Evolutionary conservation across 2,888 invertebrate species (phyloP).

Genomic region (Blastobasis adustella): DNA sequence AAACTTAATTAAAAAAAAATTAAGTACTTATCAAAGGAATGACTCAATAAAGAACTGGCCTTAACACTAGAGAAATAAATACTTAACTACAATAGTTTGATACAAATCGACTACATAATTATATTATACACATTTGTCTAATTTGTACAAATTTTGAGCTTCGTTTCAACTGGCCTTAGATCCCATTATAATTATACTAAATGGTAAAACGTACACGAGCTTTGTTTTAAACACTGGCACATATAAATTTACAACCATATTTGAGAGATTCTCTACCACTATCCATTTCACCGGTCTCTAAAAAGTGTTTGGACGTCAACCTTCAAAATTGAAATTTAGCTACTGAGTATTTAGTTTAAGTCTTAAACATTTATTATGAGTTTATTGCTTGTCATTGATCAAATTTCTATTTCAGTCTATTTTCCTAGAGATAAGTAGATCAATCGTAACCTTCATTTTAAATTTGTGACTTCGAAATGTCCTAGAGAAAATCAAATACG

Average conservation of each 20-base stretch:
- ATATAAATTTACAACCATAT: neutral
- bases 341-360: no score
- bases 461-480: no score
- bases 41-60: conserved; percentile 68
- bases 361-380: no score
- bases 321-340: no score
- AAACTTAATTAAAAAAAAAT: conserved; percentile 25
- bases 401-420: no score
- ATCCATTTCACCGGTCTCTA: no score
- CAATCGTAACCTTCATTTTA: no score
- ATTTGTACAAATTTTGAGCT: conserved; percentile 72
- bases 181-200: conserved; percentile 52
- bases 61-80: conserved; percentile 63
- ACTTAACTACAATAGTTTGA: conserved; percentile 33
- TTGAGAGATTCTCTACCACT: no score
- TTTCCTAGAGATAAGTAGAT: no score
- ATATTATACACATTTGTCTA: conserved; percentile 27
- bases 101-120: conserved; percentile 5
- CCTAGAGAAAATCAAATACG: no score
- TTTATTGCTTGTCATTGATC: no score
- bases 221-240: conserved; percentile 29
- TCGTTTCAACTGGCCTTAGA: conserved; percentile 62
- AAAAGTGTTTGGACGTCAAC: no score
- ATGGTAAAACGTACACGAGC: conserved; percentile 46
- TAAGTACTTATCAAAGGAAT: conserved; percentile 32